phyloP scores from a whole-genome alignment of 2,888 invertebrate species.

The Amorpha juglandis region DNA sequence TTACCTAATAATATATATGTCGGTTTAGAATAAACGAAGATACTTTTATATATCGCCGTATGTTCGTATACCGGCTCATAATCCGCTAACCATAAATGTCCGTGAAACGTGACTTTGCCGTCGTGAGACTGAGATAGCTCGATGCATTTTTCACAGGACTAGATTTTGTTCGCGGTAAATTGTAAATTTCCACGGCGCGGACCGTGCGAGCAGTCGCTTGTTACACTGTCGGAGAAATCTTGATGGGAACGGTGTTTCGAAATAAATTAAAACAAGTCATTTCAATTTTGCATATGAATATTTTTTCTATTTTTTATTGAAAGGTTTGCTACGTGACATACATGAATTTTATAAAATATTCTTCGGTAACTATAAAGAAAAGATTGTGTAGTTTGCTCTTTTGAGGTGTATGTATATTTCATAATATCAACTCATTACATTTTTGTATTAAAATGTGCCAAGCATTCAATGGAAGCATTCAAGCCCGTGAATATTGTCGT shows the following conservation, averaged over 20 bases:
- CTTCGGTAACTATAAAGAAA: too few relatives aligned
- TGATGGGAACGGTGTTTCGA: too few relatives aligned
- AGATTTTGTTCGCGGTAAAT: conserved; percentile 63
- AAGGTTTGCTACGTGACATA: not conserved
- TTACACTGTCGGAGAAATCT: conserved; percentile 3
- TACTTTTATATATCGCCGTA: not conserved
- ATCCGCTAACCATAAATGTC: conserved; percentile 61
- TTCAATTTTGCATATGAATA: not conserved
- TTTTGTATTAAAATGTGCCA: not conserved
- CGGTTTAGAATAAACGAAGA: too few relatives aligned
- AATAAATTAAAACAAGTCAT: conserved; percentile 5
- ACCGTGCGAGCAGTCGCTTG: not conserved
- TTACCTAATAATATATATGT: too few relatives aligned
- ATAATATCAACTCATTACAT: too few relatives aligned
- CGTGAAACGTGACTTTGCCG: conserved; percentile 71
- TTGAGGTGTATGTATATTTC: too few relatives aligned
- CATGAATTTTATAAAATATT: too few relatives aligned
- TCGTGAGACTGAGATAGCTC: conserved; percentile 49
- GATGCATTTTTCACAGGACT: conserved; percentile 67
- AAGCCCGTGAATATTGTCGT: not conserved
- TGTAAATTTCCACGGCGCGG: conserved; percentile 54
- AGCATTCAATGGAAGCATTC: not conserved
- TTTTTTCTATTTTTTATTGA: not conserved
- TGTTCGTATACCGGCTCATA: conserved; percentile 46
- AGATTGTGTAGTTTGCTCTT: too few relatives aligned